Percentiles rank a stretch among this genome's conserved stretches.
phyloP scores from a whole-genome alignment of 1,140 invertebrate species.

The Calliopsis andreniformis region DNA sequence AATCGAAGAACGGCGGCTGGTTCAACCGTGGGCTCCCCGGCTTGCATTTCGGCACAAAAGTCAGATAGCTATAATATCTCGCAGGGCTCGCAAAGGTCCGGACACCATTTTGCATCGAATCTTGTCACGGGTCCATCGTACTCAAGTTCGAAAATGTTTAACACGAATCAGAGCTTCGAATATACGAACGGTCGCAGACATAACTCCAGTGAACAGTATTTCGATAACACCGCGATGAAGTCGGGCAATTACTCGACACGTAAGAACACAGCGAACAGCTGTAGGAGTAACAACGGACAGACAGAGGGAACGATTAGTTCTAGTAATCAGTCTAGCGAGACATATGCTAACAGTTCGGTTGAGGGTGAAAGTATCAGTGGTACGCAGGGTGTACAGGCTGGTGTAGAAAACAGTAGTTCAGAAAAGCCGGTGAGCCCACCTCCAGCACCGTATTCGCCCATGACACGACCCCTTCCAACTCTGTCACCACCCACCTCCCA shows the following conservation, averaged over 20 bases:
- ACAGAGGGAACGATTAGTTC: slow-evolving; percentile 22
- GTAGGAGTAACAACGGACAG: slow-evolving; percentile 30
- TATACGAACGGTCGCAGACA: slow-evolving; percentile 49
- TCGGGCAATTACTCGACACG: slow-evolving; percentile 18
- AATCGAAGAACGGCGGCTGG: slow-evolving; percentile 43
- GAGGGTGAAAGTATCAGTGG: slow-evolving; percentile 14
- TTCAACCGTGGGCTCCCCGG: slow-evolving; percentile 55
- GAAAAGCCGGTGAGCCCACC: slow-evolving; percentile 71
- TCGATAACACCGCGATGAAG: slow-evolving; percentile 4
- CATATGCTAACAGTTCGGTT: slow-evolving; percentile 9
- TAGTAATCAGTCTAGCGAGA: slow-evolving; percentile 36
- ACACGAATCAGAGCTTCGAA: slow-evolving; percentile 41
- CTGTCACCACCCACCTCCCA: slow-evolving; percentile 76
- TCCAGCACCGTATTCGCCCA: slow-evolving; percentile 71
- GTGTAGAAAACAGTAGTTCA: slow-evolving; percentile 1
- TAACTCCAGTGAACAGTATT: slow-evolving; percentile 43
- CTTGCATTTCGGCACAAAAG: slow-evolving; percentile 59
- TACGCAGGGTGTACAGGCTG: slow-evolving; percentile 11
- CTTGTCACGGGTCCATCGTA: slow-evolving; percentile 19
- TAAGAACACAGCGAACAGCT: slow-evolving; percentile 26
- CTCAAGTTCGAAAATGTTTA: slow-evolving; percentile 26
- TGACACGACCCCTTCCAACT: slow-evolving; percentile 73
- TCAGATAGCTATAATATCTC: slow-evolving; percentile 36
- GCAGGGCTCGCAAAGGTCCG: slow-evolving; percentile 44
- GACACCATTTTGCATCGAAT: not conserved